Percentiles rank a stretch among this genome's conserved stretches.
Evolutionary conservation across 2,888 invertebrate species (phyloP).

Genomic region (Hetaerina titia): DNA sequence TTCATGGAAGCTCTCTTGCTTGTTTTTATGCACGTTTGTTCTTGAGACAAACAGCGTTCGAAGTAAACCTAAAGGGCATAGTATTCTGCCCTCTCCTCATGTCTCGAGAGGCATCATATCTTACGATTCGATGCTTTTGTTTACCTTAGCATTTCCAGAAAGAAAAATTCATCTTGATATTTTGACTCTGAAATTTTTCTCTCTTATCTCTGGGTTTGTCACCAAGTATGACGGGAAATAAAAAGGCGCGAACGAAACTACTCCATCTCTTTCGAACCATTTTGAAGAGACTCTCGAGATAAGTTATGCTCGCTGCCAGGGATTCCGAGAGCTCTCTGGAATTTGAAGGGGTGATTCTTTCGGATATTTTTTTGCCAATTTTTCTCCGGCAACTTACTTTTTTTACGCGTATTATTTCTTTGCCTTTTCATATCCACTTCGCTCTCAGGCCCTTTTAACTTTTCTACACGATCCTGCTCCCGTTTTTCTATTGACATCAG

Average conservation of each 20-base stretch:
- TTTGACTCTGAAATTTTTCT: background rate
- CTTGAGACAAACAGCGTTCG: no score
- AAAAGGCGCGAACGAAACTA: constrained; percentile 19
- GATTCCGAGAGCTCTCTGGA: constrained; percentile 5
- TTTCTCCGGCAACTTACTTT: background rate
- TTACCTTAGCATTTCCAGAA: background rate
- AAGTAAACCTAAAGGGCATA: background rate
- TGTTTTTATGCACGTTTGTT: no score
- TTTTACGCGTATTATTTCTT: background rate
- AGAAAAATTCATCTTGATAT: background rate
- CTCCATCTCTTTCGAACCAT: constrained; percentile 31
- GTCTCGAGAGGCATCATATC: background rate
- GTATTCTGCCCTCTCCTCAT: background rate
- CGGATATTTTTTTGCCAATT: background rate
- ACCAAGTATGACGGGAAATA: constrained; percentile 18
- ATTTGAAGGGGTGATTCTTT: constrained; percentile 16
- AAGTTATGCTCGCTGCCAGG: constrained; percentile 27
- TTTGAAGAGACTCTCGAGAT: constrained; percentile 15
- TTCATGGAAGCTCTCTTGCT: no score
- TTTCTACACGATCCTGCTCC: background rate
- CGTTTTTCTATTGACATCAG: background rate
- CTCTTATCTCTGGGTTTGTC: background rate
- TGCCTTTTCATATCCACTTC: background rate
- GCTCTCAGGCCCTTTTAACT: background rate
- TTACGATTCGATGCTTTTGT: background rate